Conservation (phyloP, 2,113 vertebrate species). For the Andinoacara biseriatus region DNA sequence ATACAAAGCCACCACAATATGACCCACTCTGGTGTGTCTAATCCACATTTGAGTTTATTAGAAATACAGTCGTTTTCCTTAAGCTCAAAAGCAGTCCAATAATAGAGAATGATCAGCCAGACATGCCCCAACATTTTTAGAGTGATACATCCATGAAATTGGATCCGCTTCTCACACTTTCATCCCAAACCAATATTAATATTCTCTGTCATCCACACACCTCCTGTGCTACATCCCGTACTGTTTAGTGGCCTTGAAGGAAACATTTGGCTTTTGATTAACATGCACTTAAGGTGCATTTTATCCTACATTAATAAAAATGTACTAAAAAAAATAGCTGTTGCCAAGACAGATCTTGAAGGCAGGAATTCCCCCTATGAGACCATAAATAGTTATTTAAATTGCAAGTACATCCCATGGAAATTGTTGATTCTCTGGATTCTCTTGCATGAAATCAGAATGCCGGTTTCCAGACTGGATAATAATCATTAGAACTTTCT, state of each 20-base stretch:
- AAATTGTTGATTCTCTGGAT: neutral
- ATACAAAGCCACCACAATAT: constrained; percentile 61
- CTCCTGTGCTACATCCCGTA: constrained; percentile 45
- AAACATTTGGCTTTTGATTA: constrained; percentile 65
- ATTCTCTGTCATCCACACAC: constrained; percentile 65
- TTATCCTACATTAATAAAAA: constrained; percentile 41
- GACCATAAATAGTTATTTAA: constrained; percentile 17
- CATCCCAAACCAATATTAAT: constrained; percentile 70
- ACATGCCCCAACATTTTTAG: constrained; percentile 68
- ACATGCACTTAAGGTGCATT: constrained; percentile 48
- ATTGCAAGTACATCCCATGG: neutral
- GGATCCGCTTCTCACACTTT: constrained; percentile 70
- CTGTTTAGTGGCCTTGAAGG: constrained; percentile 59
- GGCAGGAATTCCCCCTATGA: constrained; percentile 16
- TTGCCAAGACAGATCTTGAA: constrained; percentile 18
- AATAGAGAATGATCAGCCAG: constrained; percentile 69
- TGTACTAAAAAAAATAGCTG: constrained; percentile 15
- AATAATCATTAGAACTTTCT: neutral
- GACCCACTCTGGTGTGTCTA: constrained; percentile 64
- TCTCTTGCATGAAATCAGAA: neutral
- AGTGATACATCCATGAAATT: constrained; percentile 78
- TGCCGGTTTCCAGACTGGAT: neutral
- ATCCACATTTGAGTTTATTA: constrained; percentile 73
- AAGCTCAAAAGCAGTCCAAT: constrained; percentile 61
- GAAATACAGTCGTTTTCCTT: constrained; percentile 64